phyloP scores from a whole-genome alignment of 23 tunicate genomes.

The Trididemnum miniatum region DNA sequence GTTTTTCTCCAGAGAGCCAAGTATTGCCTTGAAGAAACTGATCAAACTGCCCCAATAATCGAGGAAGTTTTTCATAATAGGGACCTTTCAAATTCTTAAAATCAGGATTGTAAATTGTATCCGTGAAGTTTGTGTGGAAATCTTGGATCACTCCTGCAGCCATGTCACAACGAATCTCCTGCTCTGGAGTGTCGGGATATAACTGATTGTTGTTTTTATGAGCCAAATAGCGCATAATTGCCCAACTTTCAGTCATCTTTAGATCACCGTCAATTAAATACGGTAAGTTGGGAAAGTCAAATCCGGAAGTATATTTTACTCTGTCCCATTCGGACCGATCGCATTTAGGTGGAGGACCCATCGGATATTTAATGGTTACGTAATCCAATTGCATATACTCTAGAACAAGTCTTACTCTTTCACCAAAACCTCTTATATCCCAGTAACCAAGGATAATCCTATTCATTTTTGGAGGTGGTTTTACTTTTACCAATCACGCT shows the following conservation, averaged over 20 bases:
- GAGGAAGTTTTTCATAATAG: slow-evolving; percentile 13
- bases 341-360: slow-evolving; percentile 19
- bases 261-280: slow-evolving; percentile 54
- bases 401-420: slow-evolving; percentile 7
- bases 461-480: too few relatives aligned
- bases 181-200: slow-evolving; percentile 20
- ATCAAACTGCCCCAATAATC: slow-evolving; percentile 20
- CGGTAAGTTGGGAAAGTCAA: slow-evolving; percentile 57
- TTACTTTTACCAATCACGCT: too few relatives aligned
- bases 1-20: slow-evolving; percentile 40
- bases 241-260: slow-evolving; percentile 56
- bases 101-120: slow-evolving; percentile 7
- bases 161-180: slow-evolving; percentile 28
- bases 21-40: background rate
- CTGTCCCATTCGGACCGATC: slow-evolving; percentile 14
- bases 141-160: slow-evolving; percentile 24
- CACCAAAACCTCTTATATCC: slow-evolving; percentile 29
- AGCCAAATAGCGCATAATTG: slow-evolving; percentile 43
- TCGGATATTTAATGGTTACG: background rate
- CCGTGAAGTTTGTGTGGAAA: slow-evolving; percentile 3
- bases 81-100: slow-evolving; percentile 17
- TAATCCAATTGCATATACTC: slow-evolving; percentile 29
- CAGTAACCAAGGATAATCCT: slow-evolving; percentile 23
- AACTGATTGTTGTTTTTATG: slow-evolving; percentile 30
- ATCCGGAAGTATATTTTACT: slow-evolving; percentile 24